Evolutionary conservation across 2,888 invertebrate species (phyloP), one percentile per base, ranked within the genome.

Genomic region (Boloria euphrosyne): DNA sequence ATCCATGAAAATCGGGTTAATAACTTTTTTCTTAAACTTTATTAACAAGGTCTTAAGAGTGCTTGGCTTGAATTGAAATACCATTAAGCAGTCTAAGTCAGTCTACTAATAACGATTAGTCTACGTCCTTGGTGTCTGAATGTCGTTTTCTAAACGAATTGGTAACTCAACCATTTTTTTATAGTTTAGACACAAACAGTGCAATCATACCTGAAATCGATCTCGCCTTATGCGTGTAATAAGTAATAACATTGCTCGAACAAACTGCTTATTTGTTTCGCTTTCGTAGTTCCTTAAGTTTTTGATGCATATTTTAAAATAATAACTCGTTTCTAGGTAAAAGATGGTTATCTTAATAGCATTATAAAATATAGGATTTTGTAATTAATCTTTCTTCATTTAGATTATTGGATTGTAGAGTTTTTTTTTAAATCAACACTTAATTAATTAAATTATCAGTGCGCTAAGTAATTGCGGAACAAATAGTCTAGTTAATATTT

Each of bases 1-100:
- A 38, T 17, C 43, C 38, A 80, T 86, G 80, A 82, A 80, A 84
- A 81, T 66, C 73, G 75, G 82, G 83, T 81, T 81, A 83, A 80
- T 78, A 71, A 68, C 71, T 76, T 74, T 78, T 79, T 79, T 79
- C 75, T 75, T 71, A 74, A 76, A 68, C 80, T 82, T 82, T 80
- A 76, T 78, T 83, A 79, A 65, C 65, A 61, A 59, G 62, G 69
- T 59, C 65, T 66, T 72, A 61, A 64, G 67, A 68, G 66, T 68
- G 5, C 52, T 64, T 43, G n/a, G 17, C 16, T 44, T 10, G 7
- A 44, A 44, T n/a, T 50, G 22, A 22, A 22, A 3, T 22, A 22
- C 22, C 22, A 22, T n/a, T n/a, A n/a, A n/a, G n/a, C n/a, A n/a
- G n/a, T n/a, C n/a, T n/a, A n/a, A n/a, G n/a, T n/a, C n/a, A 63